These are phyloP conservation scores for Anthophora plumipes DNA, from an alignment of 2,888 invertebrate species.

Conservation along the genomic window DNA sequence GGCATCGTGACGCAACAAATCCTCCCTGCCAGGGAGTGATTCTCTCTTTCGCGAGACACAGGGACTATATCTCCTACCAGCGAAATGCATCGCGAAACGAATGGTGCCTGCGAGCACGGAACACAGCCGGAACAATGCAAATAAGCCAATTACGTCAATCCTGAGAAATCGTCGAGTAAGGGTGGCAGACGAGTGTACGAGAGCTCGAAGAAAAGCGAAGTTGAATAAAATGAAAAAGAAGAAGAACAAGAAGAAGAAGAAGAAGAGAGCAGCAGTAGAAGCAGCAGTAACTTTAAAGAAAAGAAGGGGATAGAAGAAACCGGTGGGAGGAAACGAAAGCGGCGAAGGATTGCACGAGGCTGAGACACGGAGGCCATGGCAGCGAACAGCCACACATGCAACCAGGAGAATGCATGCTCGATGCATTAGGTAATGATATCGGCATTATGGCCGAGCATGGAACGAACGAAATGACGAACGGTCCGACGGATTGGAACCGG, in stretches of 20 bases:
- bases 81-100: constrained; percentile 63
- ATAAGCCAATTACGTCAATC: constrained; percentile 76
- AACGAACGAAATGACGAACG: constrained; percentile 74
- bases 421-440: constrained; percentile 81
- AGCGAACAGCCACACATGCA: constrained; percentile 48
- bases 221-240: not conserved
- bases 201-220: constrained; percentile 15
- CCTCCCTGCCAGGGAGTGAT: not conserved
- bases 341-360: constrained; percentile 53
- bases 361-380: constrained; percentile 56
- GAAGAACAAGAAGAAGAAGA: not conserved
- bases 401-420: constrained; percentile 69
- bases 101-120: not conserved
- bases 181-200: constrained; percentile 8
- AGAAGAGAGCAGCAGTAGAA: not conserved
- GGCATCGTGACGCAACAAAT: constrained; percentile 30
- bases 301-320: not conserved
- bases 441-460: constrained; percentile 77
- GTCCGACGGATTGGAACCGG: constrained; percentile 75
- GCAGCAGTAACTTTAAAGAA: not conserved
- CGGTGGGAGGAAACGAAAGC: constrained; percentile 15
- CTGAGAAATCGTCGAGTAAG: constrained; percentile 72
- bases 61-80: constrained; percentile 24
- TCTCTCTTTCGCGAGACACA: constrained; percentile 20
- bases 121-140: constrained; percentile 72